phyloP scores from a whole-genome alignment of 53 echinoderm and acorn worm species.

The Paracentrotus lividus region DNA sequence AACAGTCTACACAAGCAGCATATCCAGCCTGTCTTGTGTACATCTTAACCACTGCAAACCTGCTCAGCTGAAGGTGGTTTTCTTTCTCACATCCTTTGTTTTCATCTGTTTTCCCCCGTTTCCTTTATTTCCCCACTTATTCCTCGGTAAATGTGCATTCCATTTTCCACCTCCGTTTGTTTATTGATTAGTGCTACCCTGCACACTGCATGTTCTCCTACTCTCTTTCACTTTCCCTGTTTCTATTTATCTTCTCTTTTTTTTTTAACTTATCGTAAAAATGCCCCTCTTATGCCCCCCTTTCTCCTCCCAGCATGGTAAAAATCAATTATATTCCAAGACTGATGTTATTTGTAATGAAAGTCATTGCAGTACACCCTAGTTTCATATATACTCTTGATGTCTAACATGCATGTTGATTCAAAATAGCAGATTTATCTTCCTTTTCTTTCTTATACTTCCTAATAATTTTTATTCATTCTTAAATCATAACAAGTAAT shows the following conservation, averaged over 20 bases:
- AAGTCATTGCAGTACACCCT: not conserved
- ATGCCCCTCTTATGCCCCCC: not conserved
- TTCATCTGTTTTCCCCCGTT: not conserved
- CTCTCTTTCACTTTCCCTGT: not conserved
- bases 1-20: slow-evolving; percentile 31
- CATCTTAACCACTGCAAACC: not conserved
- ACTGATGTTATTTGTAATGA: not conserved
- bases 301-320: not conserved
- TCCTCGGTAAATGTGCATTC: not conserved
- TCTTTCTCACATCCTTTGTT: not conserved
- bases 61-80: not conserved
- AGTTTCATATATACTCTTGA: slow-evolving; percentile 11
- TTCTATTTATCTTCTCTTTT: not conserved
- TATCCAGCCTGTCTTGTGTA: slow-evolving; percentile 33
- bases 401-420: not conserved
- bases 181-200: not conserved
- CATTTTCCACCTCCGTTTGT: not conserved
- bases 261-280: too few species aligned
- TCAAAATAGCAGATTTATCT: not conserved
- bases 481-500: too few species aligned
- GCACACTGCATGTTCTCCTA: not conserved
- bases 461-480: not conserved
- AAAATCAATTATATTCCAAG: not conserved
- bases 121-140: not conserved
- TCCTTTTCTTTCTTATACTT: not conserved